phyloP scores from a whole-genome alignment of 1,140 invertebrate species.

The Meloidogyne floridensis region DNA sequence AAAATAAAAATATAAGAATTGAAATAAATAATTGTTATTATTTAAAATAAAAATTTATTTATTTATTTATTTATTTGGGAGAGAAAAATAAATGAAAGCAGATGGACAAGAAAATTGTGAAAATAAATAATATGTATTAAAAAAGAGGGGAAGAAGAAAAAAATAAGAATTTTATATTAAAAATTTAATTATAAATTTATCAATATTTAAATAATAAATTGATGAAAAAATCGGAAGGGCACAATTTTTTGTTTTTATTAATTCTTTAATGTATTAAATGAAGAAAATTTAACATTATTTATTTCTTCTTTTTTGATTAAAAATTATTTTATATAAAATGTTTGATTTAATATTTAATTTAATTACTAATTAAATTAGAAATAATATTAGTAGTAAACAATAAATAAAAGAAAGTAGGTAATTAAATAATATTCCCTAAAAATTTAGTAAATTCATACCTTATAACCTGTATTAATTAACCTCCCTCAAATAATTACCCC shows the following conservation, averaged over 20 bases:
- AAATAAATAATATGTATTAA: neutral
- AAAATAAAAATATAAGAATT: neutral
- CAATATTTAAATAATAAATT: constrained; percentile 6
- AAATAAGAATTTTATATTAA: neutral
- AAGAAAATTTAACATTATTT: too few species aligned
- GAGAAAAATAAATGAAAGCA: neutral
- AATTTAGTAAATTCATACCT: too few species aligned
- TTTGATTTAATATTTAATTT: too few species aligned
- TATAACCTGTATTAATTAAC: too few species aligned
- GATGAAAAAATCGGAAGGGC: neutral
- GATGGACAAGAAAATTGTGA: constrained; percentile 4
- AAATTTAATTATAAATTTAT: constrained; percentile 10
- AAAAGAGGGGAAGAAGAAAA: neutral
- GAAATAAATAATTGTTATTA: neutral
- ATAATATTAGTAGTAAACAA: too few species aligned
- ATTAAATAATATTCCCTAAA: too few species aligned
- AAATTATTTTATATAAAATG: too few species aligned
- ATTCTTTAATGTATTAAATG: neutral
- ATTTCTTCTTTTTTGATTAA: too few species aligned
- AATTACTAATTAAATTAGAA: too few species aligned
- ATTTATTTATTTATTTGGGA: neutral
- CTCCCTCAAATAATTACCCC: too few species aligned
- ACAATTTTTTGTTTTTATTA: neutral
- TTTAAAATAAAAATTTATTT: neutral
- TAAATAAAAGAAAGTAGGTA: too few species aligned